Conservation (phyloP, 2,888 invertebrate species). For the Heteromurus nitidus region DNA sequence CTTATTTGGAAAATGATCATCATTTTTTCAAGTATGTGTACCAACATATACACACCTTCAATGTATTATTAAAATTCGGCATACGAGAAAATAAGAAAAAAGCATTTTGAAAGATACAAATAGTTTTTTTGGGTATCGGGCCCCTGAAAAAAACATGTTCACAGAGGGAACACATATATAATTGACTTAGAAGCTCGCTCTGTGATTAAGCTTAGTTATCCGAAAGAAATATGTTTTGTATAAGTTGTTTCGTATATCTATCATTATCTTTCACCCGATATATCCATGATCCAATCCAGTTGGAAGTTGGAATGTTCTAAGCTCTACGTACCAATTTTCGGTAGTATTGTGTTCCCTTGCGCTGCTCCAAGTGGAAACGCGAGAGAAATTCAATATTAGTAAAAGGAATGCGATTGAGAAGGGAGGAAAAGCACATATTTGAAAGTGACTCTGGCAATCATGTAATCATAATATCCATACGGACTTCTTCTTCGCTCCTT, state of each 20-base stretch:
- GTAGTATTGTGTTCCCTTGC: no score
- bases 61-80: conserved; percentile 42
- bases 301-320: no score
- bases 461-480: no score
- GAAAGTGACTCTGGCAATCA: conserved; percentile 66
- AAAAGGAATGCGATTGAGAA: conserved; percentile 43
- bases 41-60: neutral
- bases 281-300: no score
- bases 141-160: neutral
- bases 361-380: no score
- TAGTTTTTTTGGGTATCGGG: conserved; percentile 11
- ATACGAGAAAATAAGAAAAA: conserved; percentile 22
- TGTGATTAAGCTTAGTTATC: conserved; percentile 52
- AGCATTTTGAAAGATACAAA: conserved; percentile 48
- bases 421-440: no score
- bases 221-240: no score
- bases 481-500: conserved; percentile 63
- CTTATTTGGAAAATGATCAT: conserved; percentile 50
- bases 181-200: conserved; percentile 51
- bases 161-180: conserved; percentile 50
- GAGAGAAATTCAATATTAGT: conserved; percentile 72
- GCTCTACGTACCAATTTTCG: no score
- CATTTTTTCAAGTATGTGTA: no score
- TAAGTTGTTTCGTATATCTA: no score
- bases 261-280: no score